Evolutionary conservation across 2,113 vertebrate genomes (phyloP), one percentile per base, ranked within the genome.

Genomic region (Thomomys bottae): DNA sequence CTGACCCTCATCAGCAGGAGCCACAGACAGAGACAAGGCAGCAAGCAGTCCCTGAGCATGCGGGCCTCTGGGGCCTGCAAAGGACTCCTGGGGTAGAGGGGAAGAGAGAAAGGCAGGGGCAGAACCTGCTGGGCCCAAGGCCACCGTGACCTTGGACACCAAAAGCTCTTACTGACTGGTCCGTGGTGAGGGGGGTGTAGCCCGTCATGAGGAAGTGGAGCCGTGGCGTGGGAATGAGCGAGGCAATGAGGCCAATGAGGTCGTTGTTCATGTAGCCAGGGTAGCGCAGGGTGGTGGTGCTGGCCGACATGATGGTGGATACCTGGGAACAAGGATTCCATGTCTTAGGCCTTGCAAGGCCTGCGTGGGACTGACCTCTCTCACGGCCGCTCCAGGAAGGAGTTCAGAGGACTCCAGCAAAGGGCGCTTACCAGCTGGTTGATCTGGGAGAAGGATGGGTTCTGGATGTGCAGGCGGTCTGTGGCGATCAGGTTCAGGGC

Each of bases 191-290:
- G 0, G 91, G 99, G 99, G 99, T 96, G 72, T 84, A 94, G 89
- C 92, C n/a, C 14, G 70, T 7, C 94, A 95, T 99, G 42, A 99
- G 98, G 97, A 99, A 99, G 96, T 99, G 99, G 84, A 99, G 98
- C 28, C 99, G 98, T 0, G 30, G 36, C 54, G 99, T 99, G 82
- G 99, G 99, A 95, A 99, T 99, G 85, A 99, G 98, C 0, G 99
- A 99, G 1, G 99, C 99, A 0, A 99, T 99, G 94, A 99, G 98
- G 80, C 99, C 99, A 0, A 99, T 99, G 54, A 99, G 98, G 96
- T 99, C 99, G 0, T 99, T 99, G 98, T 99, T 99, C 99, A 99
- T 99, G 97, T 99, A 99, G 24, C 99, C 99, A 0, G 99, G 99
- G 76, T 99, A 99, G 89, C 99, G 98, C 94, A 99, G 98, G 0